Conservation (phyloP, 2,888 invertebrate genomes). For the Limnephilus marmoratus region DNA sequence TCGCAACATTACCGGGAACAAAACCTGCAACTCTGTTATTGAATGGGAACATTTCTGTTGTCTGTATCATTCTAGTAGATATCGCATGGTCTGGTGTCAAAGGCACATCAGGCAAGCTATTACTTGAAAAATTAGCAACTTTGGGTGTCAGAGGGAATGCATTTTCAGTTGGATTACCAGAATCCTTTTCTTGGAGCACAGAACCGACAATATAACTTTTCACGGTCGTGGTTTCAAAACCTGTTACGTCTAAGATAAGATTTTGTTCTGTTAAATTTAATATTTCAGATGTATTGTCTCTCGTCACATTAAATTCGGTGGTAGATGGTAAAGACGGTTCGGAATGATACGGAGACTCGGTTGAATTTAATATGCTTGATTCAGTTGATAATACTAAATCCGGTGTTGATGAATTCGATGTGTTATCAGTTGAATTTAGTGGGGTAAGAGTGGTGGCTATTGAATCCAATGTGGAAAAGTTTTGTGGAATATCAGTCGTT, state of each 20-base stretch:
- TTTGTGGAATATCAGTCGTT: background rate
- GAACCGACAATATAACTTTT: background rate
- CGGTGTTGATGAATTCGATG: background rate
- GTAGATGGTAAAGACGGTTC: background rate
- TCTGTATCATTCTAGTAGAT: background rate
- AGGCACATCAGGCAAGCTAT: background rate
- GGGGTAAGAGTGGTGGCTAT: background rate
- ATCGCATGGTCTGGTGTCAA: slow-evolving; percentile 12
- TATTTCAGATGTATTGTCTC: background rate
- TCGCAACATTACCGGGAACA: background rate
- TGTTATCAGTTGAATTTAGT: background rate
- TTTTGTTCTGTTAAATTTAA: background rate
- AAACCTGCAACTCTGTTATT: background rate
- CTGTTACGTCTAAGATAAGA: background rate
- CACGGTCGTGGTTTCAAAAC: background rate
- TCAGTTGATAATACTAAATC: background rate
- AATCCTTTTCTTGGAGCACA: background rate
- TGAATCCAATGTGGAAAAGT: background rate
- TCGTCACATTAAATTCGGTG: background rate
- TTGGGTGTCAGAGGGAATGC: background rate
- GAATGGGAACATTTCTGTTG: slow-evolving; percentile 9
- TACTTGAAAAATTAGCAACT: slow-evolving; percentile 23
- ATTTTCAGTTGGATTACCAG: background rate
- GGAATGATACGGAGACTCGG: background rate
- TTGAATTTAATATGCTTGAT: slow-evolving; percentile 9